Base-by-base conservation (phyloP, 2,888 invertebrate species). In the Nipponacmea schrenckii region DNA sequence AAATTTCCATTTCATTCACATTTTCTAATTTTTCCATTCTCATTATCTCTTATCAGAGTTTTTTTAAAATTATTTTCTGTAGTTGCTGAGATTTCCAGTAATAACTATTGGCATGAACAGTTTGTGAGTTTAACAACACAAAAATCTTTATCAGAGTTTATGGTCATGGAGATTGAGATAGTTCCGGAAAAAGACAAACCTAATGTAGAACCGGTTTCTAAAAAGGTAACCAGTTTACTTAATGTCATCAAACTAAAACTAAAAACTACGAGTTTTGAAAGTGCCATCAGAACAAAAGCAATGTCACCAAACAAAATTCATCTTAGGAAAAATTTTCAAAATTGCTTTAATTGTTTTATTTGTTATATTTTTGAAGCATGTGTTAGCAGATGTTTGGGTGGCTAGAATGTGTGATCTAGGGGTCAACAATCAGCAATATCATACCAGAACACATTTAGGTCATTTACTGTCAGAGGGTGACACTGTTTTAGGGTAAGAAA, bases 391-490 rank as follows among this genome's bases (percentile, higher is more conserved):
- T 89, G 94, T 95, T 45, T 99, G 97, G 96, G 92, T 99, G 0
- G 95, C 96, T 0, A 94, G 93, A 86, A 92, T 95, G 24, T 94
- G 94, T 70, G 88, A 88, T 72, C 77, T 87, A 67, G 98, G 98
- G 0, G 90, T 93, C 1, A 94, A 94, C 63, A 94, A 93, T 81
- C 85, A 89, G 68, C 93, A 94, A 74, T 92, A 94, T 78, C 97
- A 97, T 86, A 93, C 95, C 10, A 92, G 94, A 78, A 96, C 97
- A 1, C 99, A 99, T 91, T 91, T 99, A 65, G 99, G 99, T 0
- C 95, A 97, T 88, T 89, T 98, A 76, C 91, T 99, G 64, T 94
- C 94, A 85, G 94, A 95, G 63, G 98, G 98, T 10, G 99, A 99
- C 89, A 93, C 94, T 1, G 98, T 94, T 44, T 89, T 98, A 77